A percentile compares a stretch with the other conserved stretches of the same genome.
phyloP scores from a whole-genome alignment of 2,888 invertebrate species.

The Tinea semifulvella region DNA sequence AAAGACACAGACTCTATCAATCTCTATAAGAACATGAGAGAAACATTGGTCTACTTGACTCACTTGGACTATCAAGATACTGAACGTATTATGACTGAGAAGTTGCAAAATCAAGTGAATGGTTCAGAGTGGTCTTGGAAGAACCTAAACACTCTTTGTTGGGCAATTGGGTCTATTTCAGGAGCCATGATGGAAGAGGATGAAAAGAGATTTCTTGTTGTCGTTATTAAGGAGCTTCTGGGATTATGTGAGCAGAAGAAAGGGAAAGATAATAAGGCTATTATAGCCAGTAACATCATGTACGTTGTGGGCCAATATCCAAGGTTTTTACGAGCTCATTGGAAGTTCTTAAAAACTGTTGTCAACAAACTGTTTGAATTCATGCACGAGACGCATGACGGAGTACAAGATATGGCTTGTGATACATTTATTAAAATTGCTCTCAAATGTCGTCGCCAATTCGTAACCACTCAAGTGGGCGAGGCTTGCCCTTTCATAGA shows the following conservation, averaged over 20 bases:
- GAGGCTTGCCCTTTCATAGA: conserved; percentile 98
- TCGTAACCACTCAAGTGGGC: conserved; percentile 95
- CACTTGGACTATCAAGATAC: conserved; percentile 98
- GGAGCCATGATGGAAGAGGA: conserved; percentile 99
- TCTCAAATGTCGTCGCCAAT: conserved; percentile 96
- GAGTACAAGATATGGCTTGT: conserved; percentile 99
- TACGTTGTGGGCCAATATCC: conserved; percentile 99
- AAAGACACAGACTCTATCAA: conserved; percentile 99
- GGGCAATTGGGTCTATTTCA: conserved; percentile 99
- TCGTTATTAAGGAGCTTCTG: conserved; percentile 96
- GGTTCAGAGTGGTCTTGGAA: conserved; percentile 99
- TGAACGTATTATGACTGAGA: conserved; percentile 98
- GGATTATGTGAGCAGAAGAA: conserved; percentile 98
- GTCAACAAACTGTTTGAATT: conserved; percentile 99
- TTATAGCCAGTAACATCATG: conserved; percentile 99
- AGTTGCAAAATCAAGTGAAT: conserved; percentile 97
- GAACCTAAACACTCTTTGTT: conserved; percentile 98
- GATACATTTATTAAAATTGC: conserved; percentile 99
- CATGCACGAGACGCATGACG: conserved; percentile 99
- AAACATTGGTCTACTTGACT: conserved; percentile 96
- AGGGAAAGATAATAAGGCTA: conserved; percentile 99
- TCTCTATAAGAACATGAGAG: conserved; percentile 99
- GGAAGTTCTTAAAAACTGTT: conserved; percentile 99
- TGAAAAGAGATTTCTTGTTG: conserved; percentile 97
- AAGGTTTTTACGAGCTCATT: conserved; percentile 97